phyloP scores from a whole-genome alignment of 2,888 invertebrate genomes.

The Caenorhabditis sulstoni region DNA sequence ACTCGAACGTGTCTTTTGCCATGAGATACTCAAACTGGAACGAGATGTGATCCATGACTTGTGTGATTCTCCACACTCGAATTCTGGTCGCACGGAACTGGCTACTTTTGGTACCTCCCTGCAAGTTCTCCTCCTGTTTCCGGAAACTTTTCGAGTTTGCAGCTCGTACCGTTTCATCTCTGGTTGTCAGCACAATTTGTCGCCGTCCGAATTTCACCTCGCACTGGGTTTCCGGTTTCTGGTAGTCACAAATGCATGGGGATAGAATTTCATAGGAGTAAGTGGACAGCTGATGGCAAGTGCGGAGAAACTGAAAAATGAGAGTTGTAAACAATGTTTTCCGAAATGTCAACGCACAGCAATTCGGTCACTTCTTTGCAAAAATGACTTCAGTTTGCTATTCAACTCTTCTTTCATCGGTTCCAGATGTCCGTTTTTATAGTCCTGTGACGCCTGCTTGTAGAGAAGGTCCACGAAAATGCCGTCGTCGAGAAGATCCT shows the following conservation, averaged over 20 bases:
- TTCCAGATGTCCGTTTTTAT: conserved; percentile 28
- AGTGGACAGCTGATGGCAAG: conserved; percentile 89
- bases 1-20: conserved; percentile 85
- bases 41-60: conserved; percentile 61
- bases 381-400: conserved; percentile 43
- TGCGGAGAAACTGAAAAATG: conserved; percentile 87
- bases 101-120: conserved; percentile 76
- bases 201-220: conserved; percentile 87
- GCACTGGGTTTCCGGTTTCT: conserved; percentile 81
- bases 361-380: conserved; percentile 54
- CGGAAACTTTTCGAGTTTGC: not conserved
- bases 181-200: conserved; percentile 69
- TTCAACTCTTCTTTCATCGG: conserved; percentile 51
- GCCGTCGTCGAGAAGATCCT: conserved; percentile 71
- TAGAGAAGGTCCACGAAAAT: conserved; percentile 68
- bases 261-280: conserved; percentile 92
- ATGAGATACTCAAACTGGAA: conserved; percentile 78
- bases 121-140: conserved; percentile 12
- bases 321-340: not conserved
- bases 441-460: conserved; percentile 67
- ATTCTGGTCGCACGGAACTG: conserved; percentile 95
- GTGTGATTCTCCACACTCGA: conserved; percentile 92
- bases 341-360: conserved; percentile 14
- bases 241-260: conserved; percentile 69
- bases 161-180: conserved; percentile 41